A percentile compares a stretch with the other conserved stretches of the same genome.
Conservation (phyloP, 2,888 invertebrate genomes). For the Heliothis peltigera region DNA sequence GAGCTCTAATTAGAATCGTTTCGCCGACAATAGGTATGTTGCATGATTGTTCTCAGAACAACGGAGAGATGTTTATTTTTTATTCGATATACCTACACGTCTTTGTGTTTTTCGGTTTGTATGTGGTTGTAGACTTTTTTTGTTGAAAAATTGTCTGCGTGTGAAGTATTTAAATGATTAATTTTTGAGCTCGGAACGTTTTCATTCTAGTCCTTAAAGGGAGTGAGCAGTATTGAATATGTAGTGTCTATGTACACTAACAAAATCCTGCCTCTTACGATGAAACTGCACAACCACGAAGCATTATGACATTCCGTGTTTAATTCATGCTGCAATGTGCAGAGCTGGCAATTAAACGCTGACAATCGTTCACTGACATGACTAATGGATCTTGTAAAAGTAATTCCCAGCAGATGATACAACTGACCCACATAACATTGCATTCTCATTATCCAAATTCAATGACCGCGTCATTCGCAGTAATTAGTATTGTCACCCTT, state of each 20-base stretch:
- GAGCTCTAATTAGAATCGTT: conserved; percentile 68
- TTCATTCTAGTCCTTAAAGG: conserved; percentile 2
- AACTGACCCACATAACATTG: conserved; percentile 20
- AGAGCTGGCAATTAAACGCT: conserved; percentile 36
- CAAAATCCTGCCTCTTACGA: not conserved
- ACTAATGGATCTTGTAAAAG: conserved; percentile 46
- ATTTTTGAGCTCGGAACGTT: not conserved
- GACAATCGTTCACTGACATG: conserved; percentile 37
- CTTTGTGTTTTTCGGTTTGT: conserved; percentile 45
- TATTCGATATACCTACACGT: conserved; percentile 26
- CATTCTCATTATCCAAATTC: conserved; percentile 33
- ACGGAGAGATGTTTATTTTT: conserved; percentile 52
- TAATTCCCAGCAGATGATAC: conserved; percentile 42
- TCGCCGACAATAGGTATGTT: conserved; percentile 66
- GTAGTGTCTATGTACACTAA: too few species aligned
- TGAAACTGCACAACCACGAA: conserved; percentile 11
- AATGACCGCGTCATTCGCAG: conserved; percentile 17
- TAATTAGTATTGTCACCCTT: conserved; percentile 20
- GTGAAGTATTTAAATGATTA: conserved; percentile 11
- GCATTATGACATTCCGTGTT: conserved; percentile 22
- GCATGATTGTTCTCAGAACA: conserved; percentile 64
- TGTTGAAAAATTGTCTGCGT: conserved; percentile 17
- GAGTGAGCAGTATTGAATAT: not conserved
- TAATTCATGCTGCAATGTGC: conserved; percentile 42
- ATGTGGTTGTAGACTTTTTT: conserved; percentile 36